Percentiles rank a stretch among this genome's conserved stretches.
Conservation (phyloP, 2,888 invertebrate genomes). For the Drosophila paucipuncta region DNA sequence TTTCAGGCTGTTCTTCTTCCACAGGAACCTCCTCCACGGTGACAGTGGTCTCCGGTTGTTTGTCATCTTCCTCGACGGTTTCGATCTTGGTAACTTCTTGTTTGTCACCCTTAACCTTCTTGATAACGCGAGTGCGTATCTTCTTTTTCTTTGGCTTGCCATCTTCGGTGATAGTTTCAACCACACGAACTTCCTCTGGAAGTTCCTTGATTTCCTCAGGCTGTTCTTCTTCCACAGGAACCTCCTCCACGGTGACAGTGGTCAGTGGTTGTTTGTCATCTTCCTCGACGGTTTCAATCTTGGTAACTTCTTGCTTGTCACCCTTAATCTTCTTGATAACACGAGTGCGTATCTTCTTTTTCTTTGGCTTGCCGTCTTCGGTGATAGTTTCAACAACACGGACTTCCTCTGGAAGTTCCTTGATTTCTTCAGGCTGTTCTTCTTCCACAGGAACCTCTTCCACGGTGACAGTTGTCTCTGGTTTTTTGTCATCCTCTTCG, state of each 20-base stretch:
- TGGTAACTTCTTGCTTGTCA: conserved; percentile 64
- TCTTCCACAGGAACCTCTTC: conserved; percentile 43
- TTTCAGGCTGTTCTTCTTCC: conserved; percentile 40
- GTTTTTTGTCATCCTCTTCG: conserved; percentile 55
- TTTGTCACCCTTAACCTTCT: conserved; percentile 60
- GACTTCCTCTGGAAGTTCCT: conserved; percentile 59
- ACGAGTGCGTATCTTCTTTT: conserved; percentile 63
- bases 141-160: conserved; percentile 54
- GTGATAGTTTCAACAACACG: conserved; percentile 49
- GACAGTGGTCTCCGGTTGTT: conserved; percentile 54
- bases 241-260: conserved; percentile 54
- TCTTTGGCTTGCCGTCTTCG: conserved; percentile 59
- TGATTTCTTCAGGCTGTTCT: conserved; percentile 35
- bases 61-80: conserved; percentile 56
- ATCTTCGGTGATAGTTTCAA: conserved; percentile 46
- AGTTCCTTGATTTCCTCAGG: conserved; percentile 46
- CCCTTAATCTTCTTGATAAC: conserved; percentile 65
- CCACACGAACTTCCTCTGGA: conserved; percentile 45
- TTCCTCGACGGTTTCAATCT: conserved; percentile 66
- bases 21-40: conserved; percentile 49
- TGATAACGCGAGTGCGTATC: conserved; percentile 64
- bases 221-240: conserved; percentile 21
- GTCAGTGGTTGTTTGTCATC: conserved; percentile 60
- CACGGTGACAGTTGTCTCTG: conserved; percentile 35
- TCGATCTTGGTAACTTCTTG: conserved; percentile 66